Evolutionary conservation across 2,797 vertebrate species (phyloP).

Genomic region (Sebastes ruberrimus): DNA sequence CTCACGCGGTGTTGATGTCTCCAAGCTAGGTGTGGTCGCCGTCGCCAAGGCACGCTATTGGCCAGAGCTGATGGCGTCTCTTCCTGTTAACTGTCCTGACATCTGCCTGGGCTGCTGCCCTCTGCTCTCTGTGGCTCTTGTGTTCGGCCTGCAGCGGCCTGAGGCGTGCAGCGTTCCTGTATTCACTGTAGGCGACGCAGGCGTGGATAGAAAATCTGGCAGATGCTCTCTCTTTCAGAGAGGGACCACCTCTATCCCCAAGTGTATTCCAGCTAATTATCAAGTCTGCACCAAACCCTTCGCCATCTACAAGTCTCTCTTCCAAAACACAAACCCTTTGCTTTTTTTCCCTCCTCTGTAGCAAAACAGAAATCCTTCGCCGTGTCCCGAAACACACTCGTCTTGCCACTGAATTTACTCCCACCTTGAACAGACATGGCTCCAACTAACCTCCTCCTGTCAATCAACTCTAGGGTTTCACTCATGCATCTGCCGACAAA

Average conservation of each 20-base stretch:
- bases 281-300: conserved; percentile 2
- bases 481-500: conserved; percentile 1
- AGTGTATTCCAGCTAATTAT: conserved; percentile 10
- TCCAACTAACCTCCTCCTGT: conserved; percentile 13
- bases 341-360: background rate
- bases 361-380: background rate
- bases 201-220: conserved; percentile 1
- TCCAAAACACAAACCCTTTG: background rate
- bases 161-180: conserved; percentile 12
- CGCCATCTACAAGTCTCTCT: background rate
- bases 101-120: conserved; percentile 42
- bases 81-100: conserved; percentile 36
- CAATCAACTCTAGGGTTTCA: conserved; percentile 27
- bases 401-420: conserved; percentile 1
- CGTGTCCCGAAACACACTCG: background rate
- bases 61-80: conserved; percentile 51
- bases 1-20: conserved; percentile 71
- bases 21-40: conserved; percentile 71
- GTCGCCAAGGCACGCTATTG: conserved; percentile 57
- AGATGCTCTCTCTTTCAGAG: conserved; percentile 14
- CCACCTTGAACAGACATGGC: background rate
- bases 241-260: background rate
- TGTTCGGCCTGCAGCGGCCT: conserved; percentile 31
- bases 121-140: conserved; percentile 17
- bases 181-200: conserved; percentile 12